Evolutionary conservation across 2,113 vertebrate genomes (phyloP).

Genomic region (Neopipo cinnamomea): DNA sequence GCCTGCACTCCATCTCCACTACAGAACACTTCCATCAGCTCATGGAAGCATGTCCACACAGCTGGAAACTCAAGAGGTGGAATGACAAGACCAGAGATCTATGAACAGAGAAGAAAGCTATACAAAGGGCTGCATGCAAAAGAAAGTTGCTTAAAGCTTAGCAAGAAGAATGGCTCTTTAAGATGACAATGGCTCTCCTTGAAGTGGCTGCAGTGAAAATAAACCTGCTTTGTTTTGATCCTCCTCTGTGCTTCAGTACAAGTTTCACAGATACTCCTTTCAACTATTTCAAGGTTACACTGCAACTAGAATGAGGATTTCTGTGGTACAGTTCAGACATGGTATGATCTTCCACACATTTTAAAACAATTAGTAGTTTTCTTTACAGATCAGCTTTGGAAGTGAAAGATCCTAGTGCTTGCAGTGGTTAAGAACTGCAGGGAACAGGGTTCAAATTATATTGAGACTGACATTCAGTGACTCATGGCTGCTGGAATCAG

Average conservation of each 20-base stretch:
- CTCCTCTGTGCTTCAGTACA: background rate
- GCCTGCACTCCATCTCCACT: background rate
- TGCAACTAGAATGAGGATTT: background rate
- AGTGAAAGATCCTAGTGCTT: background rate
- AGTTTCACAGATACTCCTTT: background rate
- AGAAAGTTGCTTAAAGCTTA: slow-evolving; percentile 26
- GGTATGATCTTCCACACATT: background rate
- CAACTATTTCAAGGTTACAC: slow-evolving; percentile 4
- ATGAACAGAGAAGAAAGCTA: slow-evolving; percentile 11
- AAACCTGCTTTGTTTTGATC: slow-evolving; percentile 49
- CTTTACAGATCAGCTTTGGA: background rate
- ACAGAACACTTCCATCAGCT: background rate
- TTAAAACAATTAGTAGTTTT: background rate
- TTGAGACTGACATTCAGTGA: slow-evolving; percentile 8
- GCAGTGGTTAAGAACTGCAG: background rate
- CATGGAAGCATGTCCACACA: background rate
- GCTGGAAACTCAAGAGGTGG: background rate
- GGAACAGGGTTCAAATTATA: background rate
- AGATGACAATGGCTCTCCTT: background rate
- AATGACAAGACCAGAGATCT: background rate
- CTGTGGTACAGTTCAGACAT: background rate
- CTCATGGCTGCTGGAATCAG: slow-evolving; percentile 23
- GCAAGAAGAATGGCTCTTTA: slow-evolving; percentile 44
- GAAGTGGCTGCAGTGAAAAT: background rate
- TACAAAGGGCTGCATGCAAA: slow-evolving; percentile 5